Conservation (phyloP, 2,888 invertebrate species). For the Cephus nigrinus region DNA sequence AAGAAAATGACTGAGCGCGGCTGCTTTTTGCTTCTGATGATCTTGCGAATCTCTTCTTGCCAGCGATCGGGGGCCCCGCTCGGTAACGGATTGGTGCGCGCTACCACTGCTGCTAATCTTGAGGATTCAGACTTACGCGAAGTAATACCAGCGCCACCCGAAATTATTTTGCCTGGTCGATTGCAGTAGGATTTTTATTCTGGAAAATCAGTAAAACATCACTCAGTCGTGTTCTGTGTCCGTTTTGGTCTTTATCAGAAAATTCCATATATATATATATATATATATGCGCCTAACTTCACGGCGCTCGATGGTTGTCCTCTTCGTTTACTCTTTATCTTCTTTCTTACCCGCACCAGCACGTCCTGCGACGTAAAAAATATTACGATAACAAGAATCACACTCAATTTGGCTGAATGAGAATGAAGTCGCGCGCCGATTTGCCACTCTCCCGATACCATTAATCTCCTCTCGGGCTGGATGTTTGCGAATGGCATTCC, state of each 20-base stretch:
- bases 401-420: not conserved
- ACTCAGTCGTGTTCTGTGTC: not conserved
- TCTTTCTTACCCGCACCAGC: not conserved
- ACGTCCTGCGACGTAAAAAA: not conserved
- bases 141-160: not conserved
- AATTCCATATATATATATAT: no score
- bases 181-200: not conserved
- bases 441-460: not conserved
- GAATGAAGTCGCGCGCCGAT: not conserved
- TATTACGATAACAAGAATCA: not conserved
- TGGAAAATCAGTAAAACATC: not conserved
- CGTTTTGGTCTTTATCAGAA: not conserved
- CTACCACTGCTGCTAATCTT: not conserved
- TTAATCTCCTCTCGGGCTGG: not conserved
- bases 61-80: not conserved
- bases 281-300: not conserved
- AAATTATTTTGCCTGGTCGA: not conserved
- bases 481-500: slow-evolving; percentile 11
- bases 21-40: slow-evolving; percentile 40
- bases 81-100: not conserved
- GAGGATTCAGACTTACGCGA: not conserved
- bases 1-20: slow-evolving; percentile 59
- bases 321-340: not conserved
- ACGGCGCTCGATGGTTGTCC: not conserved
- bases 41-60: slow-evolving; percentile 16